Conservation (phyloP, 2,888 invertebrate species). For the Alloplasta piceator region DNA sequence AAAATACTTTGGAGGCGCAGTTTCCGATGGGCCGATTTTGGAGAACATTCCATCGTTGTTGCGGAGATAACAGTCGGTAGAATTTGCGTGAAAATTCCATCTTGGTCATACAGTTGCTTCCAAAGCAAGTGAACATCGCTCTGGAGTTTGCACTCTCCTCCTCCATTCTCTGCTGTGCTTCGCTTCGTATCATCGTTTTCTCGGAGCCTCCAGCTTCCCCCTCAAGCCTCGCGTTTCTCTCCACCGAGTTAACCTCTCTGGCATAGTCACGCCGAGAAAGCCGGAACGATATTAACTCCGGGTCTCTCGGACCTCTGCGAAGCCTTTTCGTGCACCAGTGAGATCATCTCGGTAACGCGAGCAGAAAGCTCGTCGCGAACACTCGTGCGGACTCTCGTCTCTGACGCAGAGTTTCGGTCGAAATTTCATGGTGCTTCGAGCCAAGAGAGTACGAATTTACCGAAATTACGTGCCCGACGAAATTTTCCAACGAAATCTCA, state of each 20-base stretch:
- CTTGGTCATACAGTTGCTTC: constrained; percentile 31
- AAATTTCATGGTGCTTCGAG: neutral
- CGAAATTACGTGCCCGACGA: no score
- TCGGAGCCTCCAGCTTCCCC: constrained; percentile 37
- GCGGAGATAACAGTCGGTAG: constrained; percentile 31
- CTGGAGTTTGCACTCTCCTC: constrained; percentile 7
- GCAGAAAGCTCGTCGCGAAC: constrained; percentile 20
- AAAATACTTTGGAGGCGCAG: constrained; percentile 30
- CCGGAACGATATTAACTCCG: constrained; percentile 59
- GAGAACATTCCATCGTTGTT: constrained; percentile 44
- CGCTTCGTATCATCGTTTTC: constrained; percentile 46
- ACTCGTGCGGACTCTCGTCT: neutral
- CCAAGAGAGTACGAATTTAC: no score
- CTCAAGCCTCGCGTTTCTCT: constrained; percentile 40
- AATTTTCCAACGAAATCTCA: no score
- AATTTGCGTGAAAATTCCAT: constrained; percentile 47
- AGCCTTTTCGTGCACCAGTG: constrained; percentile 20
- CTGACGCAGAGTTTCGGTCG: neutral
- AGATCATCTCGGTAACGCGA: constrained; percentile 11
- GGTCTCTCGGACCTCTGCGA: neutral
- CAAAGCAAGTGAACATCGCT: constrained; percentile 33
- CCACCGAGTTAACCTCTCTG: constrained; percentile 38
- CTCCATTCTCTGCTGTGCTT: neutral
- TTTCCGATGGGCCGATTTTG: constrained; percentile 36
- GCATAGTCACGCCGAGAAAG: constrained; percentile 35